Conservation (phyloP, 2,797 vertebrate species). For the Phaenicophaeus curvirostris region DNA sequence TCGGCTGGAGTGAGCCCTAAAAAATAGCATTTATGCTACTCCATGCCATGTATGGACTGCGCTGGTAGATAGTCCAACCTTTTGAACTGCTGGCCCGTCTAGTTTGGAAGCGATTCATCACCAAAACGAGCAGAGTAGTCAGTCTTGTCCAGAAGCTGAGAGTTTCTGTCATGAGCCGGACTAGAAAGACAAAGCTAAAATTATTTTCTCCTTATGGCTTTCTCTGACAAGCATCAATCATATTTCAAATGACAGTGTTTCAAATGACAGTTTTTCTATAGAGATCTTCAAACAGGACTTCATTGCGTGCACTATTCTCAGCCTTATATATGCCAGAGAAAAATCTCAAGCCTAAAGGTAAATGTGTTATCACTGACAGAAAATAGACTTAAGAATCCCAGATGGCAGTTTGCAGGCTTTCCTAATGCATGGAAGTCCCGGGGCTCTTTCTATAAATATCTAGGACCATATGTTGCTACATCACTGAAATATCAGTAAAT, state of each 20-base stretch:
- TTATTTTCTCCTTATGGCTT: neutral
- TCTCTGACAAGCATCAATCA: neutral
- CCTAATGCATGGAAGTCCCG: neutral
- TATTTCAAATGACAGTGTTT: neutral
- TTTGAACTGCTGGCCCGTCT: neutral
- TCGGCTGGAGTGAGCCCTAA: neutral
- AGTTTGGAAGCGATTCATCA: neutral
- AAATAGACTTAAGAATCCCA: neutral
- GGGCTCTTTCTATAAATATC: slow-evolving; percentile 31
- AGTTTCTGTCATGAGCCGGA: neutral
- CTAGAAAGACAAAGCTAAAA: neutral
- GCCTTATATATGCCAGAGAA: neutral
- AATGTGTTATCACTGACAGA: neutral
- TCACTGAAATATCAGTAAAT: neutral
- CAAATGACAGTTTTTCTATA: neutral
- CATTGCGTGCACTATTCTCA: neutral
- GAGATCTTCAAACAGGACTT: neutral
- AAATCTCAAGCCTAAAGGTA: neutral
- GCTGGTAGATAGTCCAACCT: neutral
- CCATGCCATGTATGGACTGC: neutral
- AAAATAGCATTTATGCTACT: neutral
- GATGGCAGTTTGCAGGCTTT: slow-evolving; percentile 22
- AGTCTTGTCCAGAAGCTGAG: neutral
- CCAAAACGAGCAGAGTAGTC: neutral
- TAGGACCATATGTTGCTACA: neutral